Conservation (phyloP, 2,113 vertebrate species). For the Halichoerus grypus region DNA sequence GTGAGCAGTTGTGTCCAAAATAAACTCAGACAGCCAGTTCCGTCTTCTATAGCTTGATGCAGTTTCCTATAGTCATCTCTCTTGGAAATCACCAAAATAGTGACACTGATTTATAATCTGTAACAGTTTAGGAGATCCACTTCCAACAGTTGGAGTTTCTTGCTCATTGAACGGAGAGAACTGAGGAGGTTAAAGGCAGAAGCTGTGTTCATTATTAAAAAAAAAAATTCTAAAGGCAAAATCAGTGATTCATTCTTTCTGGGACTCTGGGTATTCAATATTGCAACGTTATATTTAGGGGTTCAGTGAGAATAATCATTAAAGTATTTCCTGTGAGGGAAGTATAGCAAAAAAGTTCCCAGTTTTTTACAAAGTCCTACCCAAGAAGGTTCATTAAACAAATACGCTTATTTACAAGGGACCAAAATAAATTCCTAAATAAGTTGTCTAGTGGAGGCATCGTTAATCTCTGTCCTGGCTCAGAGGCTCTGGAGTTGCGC, state of each 20-base stretch:
- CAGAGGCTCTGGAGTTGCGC: neutral
- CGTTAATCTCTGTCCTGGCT: neutral
- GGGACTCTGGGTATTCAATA: neutral
- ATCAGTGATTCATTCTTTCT: neutral
- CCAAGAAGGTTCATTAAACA: neutral
- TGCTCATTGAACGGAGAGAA: neutral
- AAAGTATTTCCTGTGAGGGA: neutral
- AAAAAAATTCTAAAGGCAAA: constrained; percentile 18
- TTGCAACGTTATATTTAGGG: neutral
- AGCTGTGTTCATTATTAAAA: neutral
- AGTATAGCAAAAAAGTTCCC: neutral
- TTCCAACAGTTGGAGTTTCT: neutral
- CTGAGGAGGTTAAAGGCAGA: neutral
- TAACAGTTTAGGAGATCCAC: neutral
- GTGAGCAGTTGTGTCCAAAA: neutral
- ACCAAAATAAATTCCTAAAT: neutral
- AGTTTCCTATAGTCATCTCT: neutral
- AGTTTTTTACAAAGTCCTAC: neutral
- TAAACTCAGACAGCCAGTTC: neutral
- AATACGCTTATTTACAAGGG: neutral
- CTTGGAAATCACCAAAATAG: constrained; percentile 32
- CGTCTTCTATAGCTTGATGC: neutral
- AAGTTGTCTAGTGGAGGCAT: neutral
- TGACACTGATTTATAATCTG: neutral
- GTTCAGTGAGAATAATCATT: constrained; percentile 28